Base-by-base conservation (phyloP, 2,888 invertebrate species). In the Epirrita christyi region DNA sequence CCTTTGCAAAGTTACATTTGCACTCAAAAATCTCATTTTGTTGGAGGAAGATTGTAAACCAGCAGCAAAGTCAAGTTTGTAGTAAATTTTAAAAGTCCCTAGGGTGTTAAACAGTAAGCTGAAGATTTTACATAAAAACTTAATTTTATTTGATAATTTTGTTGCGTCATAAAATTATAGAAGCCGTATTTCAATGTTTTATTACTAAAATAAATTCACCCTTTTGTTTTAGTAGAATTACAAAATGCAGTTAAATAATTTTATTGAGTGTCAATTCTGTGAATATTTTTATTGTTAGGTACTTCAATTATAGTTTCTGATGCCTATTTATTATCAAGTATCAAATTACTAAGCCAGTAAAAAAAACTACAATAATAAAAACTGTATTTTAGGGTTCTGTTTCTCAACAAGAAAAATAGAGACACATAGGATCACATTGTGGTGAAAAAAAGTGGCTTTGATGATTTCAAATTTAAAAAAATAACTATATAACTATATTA, bases 71-170 rank as follows among this genome's bases (percentile, higher is more conserved):
- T 3, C 62, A 74, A 73, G 1, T 66, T 74, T 68, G 77, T 68
- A 43, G 36, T 46, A 55, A 53, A 63, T 53, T 70, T 64, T 63
- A 55, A 68, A 68, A 66, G 59, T 62, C 69, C 67, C 67, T 61
- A 61, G 59, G 66, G 64, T 67, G 62, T 63, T 63, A 63, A 64
- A 64, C 64, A 66, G 69, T 72, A 66, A 71, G 70, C 65, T 67
- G 68, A 60, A 66, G 67, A 61, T 69, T 66, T 59, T 29, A 61
- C 60, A 66, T 69, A 66, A 70, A 72, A 70, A 64, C 67, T 71
- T 72, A 70, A 70, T 69, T 69, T 66, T 64, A 67, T 68, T 68
- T 61, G 65, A 68, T 68, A 70, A 67, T 67, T 67, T 64, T 66
- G 68, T 63, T 67, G 54, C 62, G 61, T 61, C 62, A 65, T 64